A percentile compares a stretch with the other conserved stretches of the same genome.
Conservation (phyloP, 1,140 invertebrate species). For the Drosophila grimshawi region DNA sequence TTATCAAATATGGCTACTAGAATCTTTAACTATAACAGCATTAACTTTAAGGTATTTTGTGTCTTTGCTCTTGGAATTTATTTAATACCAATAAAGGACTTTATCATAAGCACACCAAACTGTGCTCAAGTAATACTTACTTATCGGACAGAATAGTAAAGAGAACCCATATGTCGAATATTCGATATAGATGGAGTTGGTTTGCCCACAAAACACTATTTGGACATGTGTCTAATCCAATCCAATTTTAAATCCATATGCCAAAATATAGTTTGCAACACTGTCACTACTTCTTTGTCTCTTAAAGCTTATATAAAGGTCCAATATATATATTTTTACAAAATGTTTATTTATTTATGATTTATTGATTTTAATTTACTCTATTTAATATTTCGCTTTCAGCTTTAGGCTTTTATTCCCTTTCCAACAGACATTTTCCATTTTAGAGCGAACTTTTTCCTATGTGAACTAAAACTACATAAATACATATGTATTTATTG, state of each 20-base stretch:
- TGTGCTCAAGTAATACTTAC: not conserved
- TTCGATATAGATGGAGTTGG: no score
- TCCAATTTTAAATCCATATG: no score
- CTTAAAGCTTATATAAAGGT: no score
- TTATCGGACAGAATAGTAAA: not conserved
- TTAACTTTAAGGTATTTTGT: constrained; percentile 28
- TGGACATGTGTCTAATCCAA: no score
- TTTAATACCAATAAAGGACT: constrained; percentile 75
- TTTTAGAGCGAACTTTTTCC: not conserved
- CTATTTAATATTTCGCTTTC: not conserved
- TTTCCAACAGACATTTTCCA: not conserved
- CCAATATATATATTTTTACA: no score
- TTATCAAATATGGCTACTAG: constrained; percentile 70
- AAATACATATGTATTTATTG: not conserved
- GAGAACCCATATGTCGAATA: no score
- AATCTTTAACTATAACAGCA: constrained; percentile 49
- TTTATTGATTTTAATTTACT: not conserved
- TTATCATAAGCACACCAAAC: constrained; percentile 57
- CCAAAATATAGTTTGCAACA: no score
- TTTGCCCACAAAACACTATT: no score
- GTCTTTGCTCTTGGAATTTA: constrained; percentile 48
- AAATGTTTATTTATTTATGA: not conserved
- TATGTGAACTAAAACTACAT: not conserved
- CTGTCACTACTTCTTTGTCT: no score
- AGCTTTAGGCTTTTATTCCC: no score